phyloP scores from a whole-genome alignment of 2,113 vertebrate genomes.

The Cranoglanis bouderius region DNA sequence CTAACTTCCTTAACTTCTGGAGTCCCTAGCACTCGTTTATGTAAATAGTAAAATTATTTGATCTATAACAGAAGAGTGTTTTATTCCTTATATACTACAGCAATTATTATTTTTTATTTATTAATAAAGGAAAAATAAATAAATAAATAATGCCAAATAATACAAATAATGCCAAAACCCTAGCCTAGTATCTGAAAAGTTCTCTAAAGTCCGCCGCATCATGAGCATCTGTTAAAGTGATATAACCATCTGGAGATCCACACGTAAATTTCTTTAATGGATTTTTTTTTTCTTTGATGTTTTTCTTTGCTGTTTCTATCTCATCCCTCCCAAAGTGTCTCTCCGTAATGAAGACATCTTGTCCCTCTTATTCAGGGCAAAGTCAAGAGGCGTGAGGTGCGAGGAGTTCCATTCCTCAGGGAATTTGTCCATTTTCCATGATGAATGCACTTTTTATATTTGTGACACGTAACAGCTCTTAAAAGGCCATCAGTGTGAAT shows the following conservation, averaged over 20 bases:
- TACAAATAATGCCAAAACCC: background rate
- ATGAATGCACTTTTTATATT: conserved; percentile 2
- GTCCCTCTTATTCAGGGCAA: background rate
- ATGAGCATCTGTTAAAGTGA: background rate
- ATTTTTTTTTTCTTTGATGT: background rate
- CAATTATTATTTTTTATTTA: background rate
- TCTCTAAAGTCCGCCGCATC: background rate
- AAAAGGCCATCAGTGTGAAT: conserved; percentile 18
- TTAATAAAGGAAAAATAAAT: background rate
- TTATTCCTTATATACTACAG: background rate
- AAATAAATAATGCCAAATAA: too few relatives aligned
- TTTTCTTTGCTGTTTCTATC: background rate
- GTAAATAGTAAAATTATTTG: background rate
- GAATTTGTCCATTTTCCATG: background rate
- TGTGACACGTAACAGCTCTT: background rate
- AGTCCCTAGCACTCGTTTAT: background rate
- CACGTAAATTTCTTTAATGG: background rate
- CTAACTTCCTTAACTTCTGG: background rate
- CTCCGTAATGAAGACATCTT: background rate
- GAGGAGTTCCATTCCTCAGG: background rate
- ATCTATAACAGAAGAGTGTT: background rate
- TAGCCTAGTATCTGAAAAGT: background rate
- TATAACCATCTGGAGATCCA: background rate
- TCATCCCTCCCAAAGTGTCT: background rate
- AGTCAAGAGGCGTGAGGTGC: background rate